Base-by-base conservation (phyloP, 2,888 invertebrate species). In the Beris chalybata region DNA sequence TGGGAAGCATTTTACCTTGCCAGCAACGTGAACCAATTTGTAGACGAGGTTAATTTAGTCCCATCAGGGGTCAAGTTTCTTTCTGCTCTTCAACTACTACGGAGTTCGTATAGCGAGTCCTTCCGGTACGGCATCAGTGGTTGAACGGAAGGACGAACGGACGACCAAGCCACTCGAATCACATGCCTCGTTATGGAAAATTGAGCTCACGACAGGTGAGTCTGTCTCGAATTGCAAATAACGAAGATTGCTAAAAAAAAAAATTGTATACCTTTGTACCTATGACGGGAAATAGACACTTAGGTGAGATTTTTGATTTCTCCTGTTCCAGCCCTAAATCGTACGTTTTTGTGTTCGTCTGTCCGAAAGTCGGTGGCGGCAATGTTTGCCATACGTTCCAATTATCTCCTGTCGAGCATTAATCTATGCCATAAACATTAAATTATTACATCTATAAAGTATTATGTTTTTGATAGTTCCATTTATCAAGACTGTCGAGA, bases 371-470 rank as follows among this genome's bases (percentile, higher is more conserved):
- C 50, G 48, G 15, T 5, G 15, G 9, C n/a, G 52, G 38, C 30
- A 22, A 30, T 53, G 47, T 58, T 45, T 52, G 15, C 38, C 52
- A 43, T 52, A 38, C 50, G 57, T 65, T 50, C 65, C 65, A 65
- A 65, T 65, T 65, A 65, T 65, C 65, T 65, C 12, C 57, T 56
- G 29, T 56, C 5, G 38, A 57, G 52, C 72, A 72, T 72, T 72
- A 72, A 72, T 72, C 72, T 72, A 70, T 72, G 72, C 72, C 72
- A 72, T 72, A 72, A 71, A 71, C 71, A 72, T 72, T 72, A 72
- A 71, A 72, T 72, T 72, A 72, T 72, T 71, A 71, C 70, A 72
- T 72, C 71, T 71, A 70, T 71, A 72, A 72, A 72, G 70, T 71
- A 71, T 72, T 71, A 71, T 72, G 72, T 71, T 71, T 70, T 70